phyloP scores from a whole-genome alignment of 64 coral and sea anemone species.

The Montipora cactus region DNA sequence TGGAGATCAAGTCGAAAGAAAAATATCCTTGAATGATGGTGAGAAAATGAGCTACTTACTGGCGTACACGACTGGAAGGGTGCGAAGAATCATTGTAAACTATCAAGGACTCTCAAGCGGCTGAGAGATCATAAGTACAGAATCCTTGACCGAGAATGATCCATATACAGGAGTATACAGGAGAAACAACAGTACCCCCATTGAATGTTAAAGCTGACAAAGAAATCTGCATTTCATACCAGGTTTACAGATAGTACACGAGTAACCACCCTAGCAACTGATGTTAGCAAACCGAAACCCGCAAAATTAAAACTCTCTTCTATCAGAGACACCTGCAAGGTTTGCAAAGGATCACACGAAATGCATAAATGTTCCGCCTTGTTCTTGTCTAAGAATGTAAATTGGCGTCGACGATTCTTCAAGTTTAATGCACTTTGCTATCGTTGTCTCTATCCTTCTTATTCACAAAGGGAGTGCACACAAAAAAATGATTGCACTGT shows the following conservation, averaged over 20 bases:
- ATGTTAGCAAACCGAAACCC: background rate
- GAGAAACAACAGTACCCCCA: background rate
- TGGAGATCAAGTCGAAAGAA: slow-evolving; percentile 62
- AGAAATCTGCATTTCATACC: no score
- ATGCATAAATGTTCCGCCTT: background rate
- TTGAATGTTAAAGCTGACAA: no score
- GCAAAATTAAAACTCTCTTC: no score
- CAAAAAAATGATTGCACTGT: no score
- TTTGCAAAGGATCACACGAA: background rate
- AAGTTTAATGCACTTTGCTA: no score
- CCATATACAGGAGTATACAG: slow-evolving; percentile 29
- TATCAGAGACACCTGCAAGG: background rate
- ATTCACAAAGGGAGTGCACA: no score
- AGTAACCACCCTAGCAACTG: background rate
- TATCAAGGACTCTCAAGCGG: slow-evolving; percentile 61
- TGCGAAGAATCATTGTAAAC: slow-evolving; percentile 11
- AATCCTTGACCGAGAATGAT: slow-evolving; percentile 61
- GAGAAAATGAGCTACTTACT: no score
- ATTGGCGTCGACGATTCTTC: no score
- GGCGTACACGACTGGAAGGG: no score
- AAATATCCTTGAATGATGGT: background rate
- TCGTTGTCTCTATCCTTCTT: no score
- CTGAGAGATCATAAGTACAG: slow-evolving; percentile 39
- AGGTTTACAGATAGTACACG: background rate
- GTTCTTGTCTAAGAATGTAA: background rate